Conservation (phyloP, 92 coral and sea anemone genomes). For the Parazoanthus atlanticus region DNA sequence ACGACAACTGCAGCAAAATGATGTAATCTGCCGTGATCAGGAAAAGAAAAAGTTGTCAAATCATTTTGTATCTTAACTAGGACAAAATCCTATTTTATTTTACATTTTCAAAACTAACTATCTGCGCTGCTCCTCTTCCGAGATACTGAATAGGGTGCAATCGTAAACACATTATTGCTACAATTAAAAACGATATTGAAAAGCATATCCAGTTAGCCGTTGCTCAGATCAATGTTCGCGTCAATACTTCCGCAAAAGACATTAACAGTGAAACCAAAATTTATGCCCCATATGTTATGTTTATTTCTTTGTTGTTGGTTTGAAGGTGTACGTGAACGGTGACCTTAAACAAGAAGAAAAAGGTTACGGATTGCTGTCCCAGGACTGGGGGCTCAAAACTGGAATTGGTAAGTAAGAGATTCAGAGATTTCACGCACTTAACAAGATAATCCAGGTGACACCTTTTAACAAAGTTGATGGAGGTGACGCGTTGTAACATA, state of each 20-base stretch:
- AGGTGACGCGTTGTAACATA: too few species aligned
- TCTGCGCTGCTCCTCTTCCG: neutral
- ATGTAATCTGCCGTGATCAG: too few species aligned
- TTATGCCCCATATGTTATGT: too few species aligned
- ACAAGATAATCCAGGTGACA: neutral
- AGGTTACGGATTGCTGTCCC: conserved; percentile 79
- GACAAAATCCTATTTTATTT: neutral
- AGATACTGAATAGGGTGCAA: too few species aligned
- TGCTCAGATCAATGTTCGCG: too few species aligned
- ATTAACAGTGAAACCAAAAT: too few species aligned
- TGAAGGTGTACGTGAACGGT: conserved; percentile 87
- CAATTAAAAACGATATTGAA: neutral
- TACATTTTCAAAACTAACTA: too few species aligned
- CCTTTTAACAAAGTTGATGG: too few species aligned
- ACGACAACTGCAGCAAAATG: too few species aligned
- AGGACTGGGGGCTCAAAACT: conserved; percentile 94
- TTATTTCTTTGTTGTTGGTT: neutral
- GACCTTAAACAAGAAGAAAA: conserved; percentile 79
- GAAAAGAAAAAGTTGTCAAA: neutral
- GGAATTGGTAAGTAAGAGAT: conserved; percentile 92
- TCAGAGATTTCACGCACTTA: too few species aligned
- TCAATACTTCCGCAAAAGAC: too few species aligned
- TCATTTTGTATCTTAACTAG: neutral
- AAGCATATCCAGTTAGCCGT: too few species aligned
- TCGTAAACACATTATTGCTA: neutral